Conservation (phyloP, 30 jellyfish, hydroid and myxozoan species). For the Turritopsis rubra region DNA sequence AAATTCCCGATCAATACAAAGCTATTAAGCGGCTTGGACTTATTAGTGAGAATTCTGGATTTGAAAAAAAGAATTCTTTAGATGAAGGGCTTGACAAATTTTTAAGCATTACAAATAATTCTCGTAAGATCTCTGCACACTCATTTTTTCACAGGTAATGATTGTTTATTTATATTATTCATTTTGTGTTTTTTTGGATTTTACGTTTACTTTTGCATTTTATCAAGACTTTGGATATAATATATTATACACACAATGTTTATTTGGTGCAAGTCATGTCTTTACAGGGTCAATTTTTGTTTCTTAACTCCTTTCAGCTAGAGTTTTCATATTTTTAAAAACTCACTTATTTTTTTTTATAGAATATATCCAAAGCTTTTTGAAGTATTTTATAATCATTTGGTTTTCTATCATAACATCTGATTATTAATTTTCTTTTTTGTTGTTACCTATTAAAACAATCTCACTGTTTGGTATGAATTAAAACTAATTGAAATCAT, state of each 20-base stretch:
- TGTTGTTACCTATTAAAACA: not conserved
- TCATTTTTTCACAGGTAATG: not conserved
- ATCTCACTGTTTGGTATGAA: not conserved
- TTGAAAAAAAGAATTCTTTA: not conserved
- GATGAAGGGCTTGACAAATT: not conserved
- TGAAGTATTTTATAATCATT: not conserved
- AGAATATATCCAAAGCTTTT: too few species aligned
- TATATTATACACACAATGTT: too few species aligned
- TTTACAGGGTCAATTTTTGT: too few species aligned
- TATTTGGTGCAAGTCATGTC: too few species aligned
- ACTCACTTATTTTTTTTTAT: too few species aligned
- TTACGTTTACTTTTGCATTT: not conserved
- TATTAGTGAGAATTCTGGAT: not conserved
- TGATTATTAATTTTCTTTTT: not conserved
- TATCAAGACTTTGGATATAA: too few species aligned
- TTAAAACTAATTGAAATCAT: not conserved
- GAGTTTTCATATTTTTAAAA: too few species aligned
- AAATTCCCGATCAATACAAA: slow-evolving; percentile 82
- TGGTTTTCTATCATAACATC: not conserved
- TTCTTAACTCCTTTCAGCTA: not conserved
- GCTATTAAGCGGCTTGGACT: slow-evolving; percentile 55
- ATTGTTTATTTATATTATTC: too few species aligned
- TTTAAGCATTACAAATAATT: too few species aligned
- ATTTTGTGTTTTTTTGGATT: not conserved
- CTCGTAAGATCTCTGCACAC: not conserved